Evolutionary conservation across 1,140 invertebrate genomes (phyloP), one percentile per base, ranked within the genome.

Genomic region (Goniozus legneri): DNA sequence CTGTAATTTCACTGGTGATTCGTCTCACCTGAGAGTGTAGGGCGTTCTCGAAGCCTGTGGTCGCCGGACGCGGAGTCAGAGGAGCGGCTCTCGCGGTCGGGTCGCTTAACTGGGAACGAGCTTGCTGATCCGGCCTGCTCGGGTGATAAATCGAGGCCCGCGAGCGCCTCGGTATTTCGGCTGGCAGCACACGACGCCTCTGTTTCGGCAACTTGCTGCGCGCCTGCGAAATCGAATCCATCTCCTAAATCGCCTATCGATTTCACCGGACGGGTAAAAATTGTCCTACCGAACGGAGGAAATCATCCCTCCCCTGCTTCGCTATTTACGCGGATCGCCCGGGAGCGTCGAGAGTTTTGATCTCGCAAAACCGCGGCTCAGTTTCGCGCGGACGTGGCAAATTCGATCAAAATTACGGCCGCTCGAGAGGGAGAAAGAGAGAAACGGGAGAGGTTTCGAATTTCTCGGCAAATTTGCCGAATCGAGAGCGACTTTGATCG

Each of bases 141-240:
- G n/a, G n/a, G 1, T 50, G 42, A 18, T 44, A 52, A 41, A 53
- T 67, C 56, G 56, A 47, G 3, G 44, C 49, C 64, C 50, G 69
- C 76, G 64, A 82, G 30, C 81, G 69, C 13, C 86, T 70, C 0
- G 86, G 84, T 58, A 88, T 84, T 69, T 92, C 89, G 2, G 91
- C 88, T 0, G 91, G 89, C 22, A 93, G 71, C 15, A 94, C 87
- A 15, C 89, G 79, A 49, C 90, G 75, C 33, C 88, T 77, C 65
- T 91, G 88, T 76, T 94, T 94, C 3, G 91, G 90, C 46, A 94
- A 77, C 74, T 94, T 94, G 44, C 88, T 91, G 43, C 92, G 75
- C 12, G 91, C 91, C 85, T 95, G 82, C 40, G 20, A 37, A 12
- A 20, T n/a, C n/a, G n/a, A n/a, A n/a, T n/a, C n/a, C n/a, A n/a